Evolutionary conservation across 2,113 vertebrate genomes (phyloP).

Genomic region (Amphilophus citrinellus): DNA sequence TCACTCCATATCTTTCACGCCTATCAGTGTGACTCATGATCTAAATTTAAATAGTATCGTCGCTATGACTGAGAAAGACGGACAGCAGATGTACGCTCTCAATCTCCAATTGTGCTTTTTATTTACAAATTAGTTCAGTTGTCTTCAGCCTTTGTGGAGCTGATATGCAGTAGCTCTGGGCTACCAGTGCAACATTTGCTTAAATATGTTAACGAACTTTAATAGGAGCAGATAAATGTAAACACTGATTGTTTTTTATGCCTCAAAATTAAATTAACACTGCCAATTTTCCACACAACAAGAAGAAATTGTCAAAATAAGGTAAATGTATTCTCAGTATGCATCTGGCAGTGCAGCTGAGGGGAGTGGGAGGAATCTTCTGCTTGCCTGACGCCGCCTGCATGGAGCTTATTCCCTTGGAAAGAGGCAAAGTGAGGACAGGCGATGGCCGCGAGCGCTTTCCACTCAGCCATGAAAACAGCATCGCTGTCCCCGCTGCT

Average conservation of each 20-base stretch:
- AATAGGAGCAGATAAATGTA: background rate
- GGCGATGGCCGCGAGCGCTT: constrained; percentile 41
- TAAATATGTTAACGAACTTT: background rate
- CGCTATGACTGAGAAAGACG: constrained; percentile 5
- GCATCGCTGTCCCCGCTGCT: constrained; percentile 48
- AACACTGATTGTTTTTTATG: background rate
- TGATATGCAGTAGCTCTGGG: background rate
- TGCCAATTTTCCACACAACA: background rate
- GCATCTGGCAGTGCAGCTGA: constrained; percentile 26
- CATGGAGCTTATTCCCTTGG: constrained; percentile 50
- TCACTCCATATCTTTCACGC: constrained; percentile 56
- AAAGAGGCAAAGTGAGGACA: constrained; percentile 59
- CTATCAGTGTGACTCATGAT: constrained; percentile 54
- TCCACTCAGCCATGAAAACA: constrained; percentile 72
- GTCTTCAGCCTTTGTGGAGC: background rate
- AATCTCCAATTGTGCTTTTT: background rate
- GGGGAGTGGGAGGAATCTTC: constrained; percentile 41
- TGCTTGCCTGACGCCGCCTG: constrained; percentile 30
- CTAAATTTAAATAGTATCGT: constrained; percentile 56
- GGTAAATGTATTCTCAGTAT: background rate
- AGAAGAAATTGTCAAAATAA: constrained; percentile 5
- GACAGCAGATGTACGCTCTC: background rate
- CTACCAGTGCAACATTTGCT: background rate
- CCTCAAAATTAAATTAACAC: background rate
- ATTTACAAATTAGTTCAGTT: background rate